phyloP scores from a whole-genome alignment of 1,140 invertebrate species.

The Pachyrhynchus sulphureomaculatus region DNA sequence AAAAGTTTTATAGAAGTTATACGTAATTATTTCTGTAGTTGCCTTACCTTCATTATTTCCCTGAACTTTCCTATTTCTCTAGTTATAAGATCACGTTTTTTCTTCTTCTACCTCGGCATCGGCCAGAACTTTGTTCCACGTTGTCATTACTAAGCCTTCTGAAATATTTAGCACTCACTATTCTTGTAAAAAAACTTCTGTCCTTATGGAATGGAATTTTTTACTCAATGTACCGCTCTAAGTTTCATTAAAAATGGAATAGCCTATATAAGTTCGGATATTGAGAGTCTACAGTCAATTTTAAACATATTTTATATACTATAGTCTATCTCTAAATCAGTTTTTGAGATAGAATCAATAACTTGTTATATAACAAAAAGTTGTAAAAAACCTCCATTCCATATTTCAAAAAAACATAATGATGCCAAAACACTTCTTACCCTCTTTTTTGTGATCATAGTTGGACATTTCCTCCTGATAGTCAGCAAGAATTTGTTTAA shows the following conservation, averaged over 20 bases:
- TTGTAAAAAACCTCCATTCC: neutral
- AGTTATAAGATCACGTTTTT: conserved; percentile 92
- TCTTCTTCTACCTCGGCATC: conserved; percentile 93
- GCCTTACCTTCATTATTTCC: conserved; percentile 92
- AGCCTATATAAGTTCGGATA: no score
- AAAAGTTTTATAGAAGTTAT: no score
- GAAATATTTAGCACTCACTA: neutral
- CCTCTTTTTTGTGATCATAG: conserved; percentile 60
- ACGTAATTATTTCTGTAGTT: no score
- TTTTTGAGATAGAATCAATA: no score
- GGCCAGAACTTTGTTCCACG: conserved; percentile 65
- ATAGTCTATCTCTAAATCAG: no score
- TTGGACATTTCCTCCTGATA: conserved; percentile 79
- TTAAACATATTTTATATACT: no score
- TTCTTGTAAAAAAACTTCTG: neutral
- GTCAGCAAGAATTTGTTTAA: conserved; percentile 77
- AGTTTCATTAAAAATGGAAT: no score
- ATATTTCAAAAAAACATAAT: neutral
- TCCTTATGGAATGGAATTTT: no score
- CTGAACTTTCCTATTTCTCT: conserved; percentile 96
- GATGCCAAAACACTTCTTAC: conserved; percentile 26
- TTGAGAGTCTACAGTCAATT: no score
- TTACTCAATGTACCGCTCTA: no score
- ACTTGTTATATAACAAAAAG: no score
- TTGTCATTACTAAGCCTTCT: conserved; percentile 50